Conservation (phyloP, 2,797 vertebrate species). For the Hapalemur alaotrensis region DNA sequence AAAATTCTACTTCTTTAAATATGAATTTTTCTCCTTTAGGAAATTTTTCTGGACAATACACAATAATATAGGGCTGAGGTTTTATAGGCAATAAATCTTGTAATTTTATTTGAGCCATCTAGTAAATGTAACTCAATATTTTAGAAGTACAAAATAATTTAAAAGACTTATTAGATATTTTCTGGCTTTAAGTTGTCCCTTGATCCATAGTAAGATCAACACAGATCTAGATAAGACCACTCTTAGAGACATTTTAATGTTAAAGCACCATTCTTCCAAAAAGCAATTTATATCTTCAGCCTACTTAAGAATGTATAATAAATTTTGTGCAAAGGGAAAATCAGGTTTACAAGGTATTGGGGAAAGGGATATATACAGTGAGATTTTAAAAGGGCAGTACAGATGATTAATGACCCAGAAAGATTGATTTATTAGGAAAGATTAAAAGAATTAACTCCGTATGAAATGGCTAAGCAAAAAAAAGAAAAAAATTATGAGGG, state of each 20-base stretch:
- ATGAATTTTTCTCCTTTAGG: background rate
- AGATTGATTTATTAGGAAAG: conserved; percentile 52
- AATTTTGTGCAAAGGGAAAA: conserved; percentile 50
- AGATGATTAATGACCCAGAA: conserved; percentile 54
- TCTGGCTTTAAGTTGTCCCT: conserved; percentile 49
- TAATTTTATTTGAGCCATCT: conserved; percentile 34
- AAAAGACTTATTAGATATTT: conserved; percentile 47
- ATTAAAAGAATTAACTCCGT: conserved; percentile 56
- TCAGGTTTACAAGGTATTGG: conserved; percentile 42
- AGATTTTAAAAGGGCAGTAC: conserved; percentile 31
- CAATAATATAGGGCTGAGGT: background rate
- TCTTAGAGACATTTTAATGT: conserved; percentile 36
- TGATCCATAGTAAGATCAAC: conserved; percentile 44
- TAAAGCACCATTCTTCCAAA: conserved; percentile 28
- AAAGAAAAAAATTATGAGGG: background rate
- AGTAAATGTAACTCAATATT: conserved; percentile 24
- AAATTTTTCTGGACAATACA: background rate
- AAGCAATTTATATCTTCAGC: conserved; percentile 58
- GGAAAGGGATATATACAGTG: background rate
- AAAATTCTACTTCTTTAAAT: conserved; percentile 14
- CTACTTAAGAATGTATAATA: conserved; percentile 58
- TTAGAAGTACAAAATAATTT: conserved; percentile 48
- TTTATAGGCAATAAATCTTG: conserved; percentile 31
- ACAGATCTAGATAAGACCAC: conserved; percentile 36
- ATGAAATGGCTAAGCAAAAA: conserved; percentile 1